Percentiles rank a stretch among this genome's conserved stretches.
These are phyloP conservation scores for Adineta ricciae DNA, from an alignment of 2,888 invertebrate genomes.

Conservation along the genomic window DNA sequence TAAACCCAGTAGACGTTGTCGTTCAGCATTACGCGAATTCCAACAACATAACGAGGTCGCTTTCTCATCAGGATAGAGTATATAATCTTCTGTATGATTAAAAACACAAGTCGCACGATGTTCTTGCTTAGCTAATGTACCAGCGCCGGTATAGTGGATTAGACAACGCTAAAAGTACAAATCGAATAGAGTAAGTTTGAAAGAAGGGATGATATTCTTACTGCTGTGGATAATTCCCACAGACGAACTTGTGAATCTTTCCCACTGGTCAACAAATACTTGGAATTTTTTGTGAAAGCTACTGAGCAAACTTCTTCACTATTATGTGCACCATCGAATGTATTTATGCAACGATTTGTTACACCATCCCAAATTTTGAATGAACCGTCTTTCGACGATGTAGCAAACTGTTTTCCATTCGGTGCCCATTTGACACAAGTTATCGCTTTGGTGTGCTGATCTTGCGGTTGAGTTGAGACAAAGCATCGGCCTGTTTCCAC, in stretches of 20 bases:
- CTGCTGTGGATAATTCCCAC: conserved; percentile 90
- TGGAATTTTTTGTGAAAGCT: conserved; percentile 83
- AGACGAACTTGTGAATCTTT: conserved; percentile 91
- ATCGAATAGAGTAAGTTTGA: too few species aligned
- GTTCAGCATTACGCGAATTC: conserved; percentile 87
- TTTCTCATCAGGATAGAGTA: conserved; percentile 92
- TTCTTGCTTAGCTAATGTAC: conserved; percentile 74
- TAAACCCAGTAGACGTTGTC: conserved; percentile 61
- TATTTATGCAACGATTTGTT: conserved; percentile 80
- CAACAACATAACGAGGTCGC: conserved; percentile 93
- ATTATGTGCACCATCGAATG: conserved; percentile 83
- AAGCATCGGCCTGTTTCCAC: conserved; percentile 88
- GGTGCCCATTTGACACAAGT: conserved; percentile 57
- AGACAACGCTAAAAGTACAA: conserved; percentile 60
- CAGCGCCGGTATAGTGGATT: conserved; percentile 88
- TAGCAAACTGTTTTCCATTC: conserved; percentile 66
- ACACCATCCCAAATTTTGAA: conserved; percentile 96
- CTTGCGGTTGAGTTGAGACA: conserved; percentile 71
- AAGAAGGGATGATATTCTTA: too few species aligned
- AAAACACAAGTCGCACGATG: conserved; percentile 85
- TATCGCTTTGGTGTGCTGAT: conserved; percentile 53
- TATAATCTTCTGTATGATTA: conserved; percentile 95
- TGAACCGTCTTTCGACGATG: conserved; percentile 78
- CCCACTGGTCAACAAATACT: conserved; percentile 88
- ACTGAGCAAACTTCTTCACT: conserved; percentile 86